These are phyloP conservation scores for Acestrorhynchus altus DNA, from an alignment of 2,797 vertebrate species.

Conservation along the genomic window DNA sequence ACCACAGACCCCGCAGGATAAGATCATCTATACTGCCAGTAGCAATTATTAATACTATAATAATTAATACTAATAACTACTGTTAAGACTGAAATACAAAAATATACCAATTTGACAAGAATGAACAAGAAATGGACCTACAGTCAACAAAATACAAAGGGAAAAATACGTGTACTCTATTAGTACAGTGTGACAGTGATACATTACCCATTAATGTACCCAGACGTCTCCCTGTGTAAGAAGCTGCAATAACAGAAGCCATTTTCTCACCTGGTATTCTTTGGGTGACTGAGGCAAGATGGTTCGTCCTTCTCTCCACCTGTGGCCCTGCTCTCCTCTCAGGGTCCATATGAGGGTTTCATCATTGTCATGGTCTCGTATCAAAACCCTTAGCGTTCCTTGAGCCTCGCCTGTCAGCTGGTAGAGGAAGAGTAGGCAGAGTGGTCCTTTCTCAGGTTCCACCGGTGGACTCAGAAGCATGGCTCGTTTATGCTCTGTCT, in stretches of 20 bases:
- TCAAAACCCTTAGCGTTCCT: conserved; percentile 85
- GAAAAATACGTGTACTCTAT: too few species aligned
- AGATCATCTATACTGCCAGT: too few species aligned
- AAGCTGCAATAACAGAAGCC: conserved; percentile 1
- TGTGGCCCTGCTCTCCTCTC: conserved; percentile 86
- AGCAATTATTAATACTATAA: too few species aligned
- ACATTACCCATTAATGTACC: too few species aligned
- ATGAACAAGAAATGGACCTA: too few species aligned
- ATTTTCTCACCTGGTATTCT: conserved; percentile 86
- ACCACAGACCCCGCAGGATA: too few species aligned
- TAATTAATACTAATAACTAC: too few species aligned
- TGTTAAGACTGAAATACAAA: background rate
- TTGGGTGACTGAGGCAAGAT: conserved; percentile 90
- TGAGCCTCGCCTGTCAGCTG: conserved; percentile 86
- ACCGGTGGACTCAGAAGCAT: conserved; percentile 88
- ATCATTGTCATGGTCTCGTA: conserved; percentile 85
- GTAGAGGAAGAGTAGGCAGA: conserved; percentile 92
- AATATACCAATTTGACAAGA: background rate
- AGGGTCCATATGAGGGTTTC: conserved; percentile 90
- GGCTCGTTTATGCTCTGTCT: conserved; percentile 83
- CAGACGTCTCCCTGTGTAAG: background rate
- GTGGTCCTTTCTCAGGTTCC: conserved; percentile 82
- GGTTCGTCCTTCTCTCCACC: conserved; percentile 93
- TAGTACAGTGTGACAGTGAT: too few species aligned
- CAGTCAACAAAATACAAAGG: too few species aligned